Conservation (phyloP, 2,113 vertebrate species). For the Xenotilapia longispinis region DNA sequence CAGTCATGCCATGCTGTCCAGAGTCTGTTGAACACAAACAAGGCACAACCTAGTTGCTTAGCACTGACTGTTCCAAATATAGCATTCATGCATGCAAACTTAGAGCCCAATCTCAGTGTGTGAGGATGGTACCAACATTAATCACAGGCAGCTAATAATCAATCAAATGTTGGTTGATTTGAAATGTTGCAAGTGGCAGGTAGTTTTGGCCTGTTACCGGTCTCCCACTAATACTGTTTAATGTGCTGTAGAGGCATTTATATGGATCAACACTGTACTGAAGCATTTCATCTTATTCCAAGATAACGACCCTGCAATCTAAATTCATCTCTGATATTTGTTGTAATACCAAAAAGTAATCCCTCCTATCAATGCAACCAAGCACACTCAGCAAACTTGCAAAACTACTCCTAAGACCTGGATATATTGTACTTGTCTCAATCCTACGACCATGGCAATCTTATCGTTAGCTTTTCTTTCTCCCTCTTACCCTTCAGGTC, state of each 20-base stretch:
- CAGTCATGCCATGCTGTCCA: neutral
- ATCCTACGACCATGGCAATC: neutral
- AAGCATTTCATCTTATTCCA: neutral
- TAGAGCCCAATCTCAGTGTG: neutral
- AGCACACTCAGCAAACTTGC: neutral
- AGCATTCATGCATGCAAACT: neutral
- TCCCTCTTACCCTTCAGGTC: neutral
- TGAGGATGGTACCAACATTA: neutral
- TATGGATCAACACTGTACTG: neutral
- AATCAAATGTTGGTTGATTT: neutral
- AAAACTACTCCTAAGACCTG: neutral
- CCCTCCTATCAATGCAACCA: neutral
- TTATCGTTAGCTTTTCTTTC: neutral
- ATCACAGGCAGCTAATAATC: neutral
- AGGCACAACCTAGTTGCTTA: neutral
- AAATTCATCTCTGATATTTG: neutral
- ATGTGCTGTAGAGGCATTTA: neutral
- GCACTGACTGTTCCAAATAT: neutral
- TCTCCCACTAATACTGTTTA: neutral
- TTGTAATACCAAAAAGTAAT: neutral
- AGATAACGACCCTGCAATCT: neutral
- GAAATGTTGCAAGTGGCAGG: neutral
- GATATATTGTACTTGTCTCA: neutral
- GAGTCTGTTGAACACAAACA: neutral
- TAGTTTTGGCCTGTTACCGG: neutral